These are phyloP conservation scores for Epinephelus cyanopodus DNA, from an alignment of 2,113 vertebrate genomes.

Conservation along the genomic window DNA sequence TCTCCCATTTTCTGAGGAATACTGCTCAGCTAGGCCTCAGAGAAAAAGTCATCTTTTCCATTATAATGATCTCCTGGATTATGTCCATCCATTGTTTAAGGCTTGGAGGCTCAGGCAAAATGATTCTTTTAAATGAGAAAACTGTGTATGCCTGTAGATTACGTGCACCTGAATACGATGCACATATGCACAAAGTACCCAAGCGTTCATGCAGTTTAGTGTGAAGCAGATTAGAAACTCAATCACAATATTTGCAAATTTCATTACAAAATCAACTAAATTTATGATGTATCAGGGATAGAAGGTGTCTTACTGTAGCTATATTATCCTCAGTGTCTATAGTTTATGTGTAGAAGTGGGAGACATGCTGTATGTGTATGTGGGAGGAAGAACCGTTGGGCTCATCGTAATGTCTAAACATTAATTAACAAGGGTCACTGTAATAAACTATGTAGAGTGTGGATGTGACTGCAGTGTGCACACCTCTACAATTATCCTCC, in stretches of 20 bases:
- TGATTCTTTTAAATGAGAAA: neutral
- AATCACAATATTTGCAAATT: neutral
- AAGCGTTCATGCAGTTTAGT: neutral
- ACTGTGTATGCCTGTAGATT: neutral
- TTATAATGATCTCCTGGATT: no score
- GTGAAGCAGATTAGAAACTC: neutral
- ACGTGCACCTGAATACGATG: neutral
- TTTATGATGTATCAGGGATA: no score
- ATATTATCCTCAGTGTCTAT: neutral
- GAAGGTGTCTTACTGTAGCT: neutral
- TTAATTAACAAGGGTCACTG: slow-evolving; percentile 15
- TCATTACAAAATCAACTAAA: neutral
- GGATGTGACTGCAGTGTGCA: neutral
- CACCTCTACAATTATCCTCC: neutral
- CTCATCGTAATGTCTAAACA: slow-evolving; percentile 26
- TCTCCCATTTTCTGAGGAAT: no score
- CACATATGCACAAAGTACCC: neutral
- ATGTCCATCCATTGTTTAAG: no score
- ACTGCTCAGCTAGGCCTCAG: no score
- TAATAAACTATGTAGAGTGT: neutral
- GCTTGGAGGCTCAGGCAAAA: no score
- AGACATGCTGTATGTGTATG: neutral
- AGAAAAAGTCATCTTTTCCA: no score
- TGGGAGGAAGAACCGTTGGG: slow-evolving; percentile 12
- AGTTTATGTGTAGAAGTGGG: neutral